Percentiles rank a stretch among this genome's conserved stretches.
Conservation (phyloP, 2,888 invertebrate species). For the Caenorhabditis afra region DNA sequence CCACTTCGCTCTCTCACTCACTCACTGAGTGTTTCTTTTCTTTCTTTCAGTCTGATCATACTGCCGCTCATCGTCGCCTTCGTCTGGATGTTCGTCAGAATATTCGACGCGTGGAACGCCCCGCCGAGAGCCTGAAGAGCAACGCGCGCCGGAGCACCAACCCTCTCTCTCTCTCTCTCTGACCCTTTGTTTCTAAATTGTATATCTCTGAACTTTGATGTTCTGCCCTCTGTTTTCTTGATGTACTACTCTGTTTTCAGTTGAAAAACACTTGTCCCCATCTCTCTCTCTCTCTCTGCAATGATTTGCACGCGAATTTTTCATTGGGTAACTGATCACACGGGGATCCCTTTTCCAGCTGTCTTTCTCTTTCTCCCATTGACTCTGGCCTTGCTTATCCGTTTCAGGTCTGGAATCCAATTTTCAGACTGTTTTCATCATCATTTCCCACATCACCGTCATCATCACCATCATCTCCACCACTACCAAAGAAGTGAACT, state of each 20-base stretch:
- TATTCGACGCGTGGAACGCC: constrained; percentile 23
- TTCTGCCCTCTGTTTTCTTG: not conserved
- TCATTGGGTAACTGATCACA: not conserved
- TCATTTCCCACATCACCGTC: not conserved
- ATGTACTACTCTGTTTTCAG: not conserved
- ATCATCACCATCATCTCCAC: too few species aligned
- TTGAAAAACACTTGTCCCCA: not conserved
- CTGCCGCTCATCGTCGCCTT: not conserved
- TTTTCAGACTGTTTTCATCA: constrained; percentile 46
- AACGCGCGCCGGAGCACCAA: too few species aligned
- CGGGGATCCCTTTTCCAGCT: constrained; percentile 4
- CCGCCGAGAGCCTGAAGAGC: constrained; percentile 45
- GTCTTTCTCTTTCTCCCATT: not conserved
- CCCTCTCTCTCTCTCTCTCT: too few species aligned
- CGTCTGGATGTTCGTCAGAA: constrained; percentile 8
- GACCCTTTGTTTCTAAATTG: constrained; percentile 7
- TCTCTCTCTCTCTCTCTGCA: not conserved
- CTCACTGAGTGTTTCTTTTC: constrained; percentile 15
- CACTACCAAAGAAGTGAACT: not conserved
- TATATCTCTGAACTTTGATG: constrained; percentile 4
- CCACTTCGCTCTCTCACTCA: not conserved
- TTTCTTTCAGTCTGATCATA: constrained; percentile 28
- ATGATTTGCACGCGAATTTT: not conserved
- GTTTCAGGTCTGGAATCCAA: not conserved
- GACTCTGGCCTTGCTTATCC: constrained; percentile 3